These are phyloP conservation scores for Stegophylla sp. DNA, from an alignment of 2,888 invertebrate genomes.

Conservation along the genomic window DNA sequence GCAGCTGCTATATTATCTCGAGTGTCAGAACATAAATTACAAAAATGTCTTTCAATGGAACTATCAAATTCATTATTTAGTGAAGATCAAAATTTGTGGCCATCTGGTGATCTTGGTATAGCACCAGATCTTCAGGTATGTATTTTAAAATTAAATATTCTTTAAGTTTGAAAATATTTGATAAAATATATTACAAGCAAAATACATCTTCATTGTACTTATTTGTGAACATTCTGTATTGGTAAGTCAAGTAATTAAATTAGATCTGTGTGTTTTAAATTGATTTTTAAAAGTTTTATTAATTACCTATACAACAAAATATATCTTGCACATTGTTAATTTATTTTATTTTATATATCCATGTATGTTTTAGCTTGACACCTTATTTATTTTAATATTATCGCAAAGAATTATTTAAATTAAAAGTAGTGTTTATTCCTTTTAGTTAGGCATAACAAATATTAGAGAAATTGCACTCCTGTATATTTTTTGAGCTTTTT, in stretches of 20 bases:
- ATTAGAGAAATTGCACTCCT: slow-evolving; percentile 38
- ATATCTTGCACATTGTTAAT: slow-evolving; percentile 26
- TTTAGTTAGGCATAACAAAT: slow-evolving; percentile 18
- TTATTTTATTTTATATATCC: neutral
- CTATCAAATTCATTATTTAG: slow-evolving; percentile 93
- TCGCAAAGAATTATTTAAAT: slow-evolving; percentile 1
- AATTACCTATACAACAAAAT: neutral
- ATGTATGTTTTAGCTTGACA: slow-evolving; percentile 22
- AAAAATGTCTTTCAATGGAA: slow-evolving; percentile 94
- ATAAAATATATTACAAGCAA: neutral
- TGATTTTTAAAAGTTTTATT: slow-evolving; percentile 11
- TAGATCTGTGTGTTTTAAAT: neutral
- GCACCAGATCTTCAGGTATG: slow-evolving; percentile 86
- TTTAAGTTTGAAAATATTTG: slow-evolving; percentile 7
- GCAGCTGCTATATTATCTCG: slow-evolving; percentile 96
- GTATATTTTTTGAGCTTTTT: slow-evolving; percentile 55
- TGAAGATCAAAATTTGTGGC: slow-evolving; percentile 88
- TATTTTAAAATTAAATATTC: slow-evolving; percentile 59
- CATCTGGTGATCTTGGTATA: slow-evolving; percentile 79
- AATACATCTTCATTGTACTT: slow-evolving; percentile 11
- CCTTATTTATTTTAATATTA: slow-evolving; percentile 6
- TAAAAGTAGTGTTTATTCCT: slow-evolving; percentile 22
- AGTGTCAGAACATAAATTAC: slow-evolving; percentile 98
- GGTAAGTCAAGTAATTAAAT: slow-evolving; percentile 36
- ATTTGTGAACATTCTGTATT: slow-evolving; percentile 11